Base-by-base conservation (phyloP, 2,113 vertebrate genomes). In the Athene cunicularia region DNA sequence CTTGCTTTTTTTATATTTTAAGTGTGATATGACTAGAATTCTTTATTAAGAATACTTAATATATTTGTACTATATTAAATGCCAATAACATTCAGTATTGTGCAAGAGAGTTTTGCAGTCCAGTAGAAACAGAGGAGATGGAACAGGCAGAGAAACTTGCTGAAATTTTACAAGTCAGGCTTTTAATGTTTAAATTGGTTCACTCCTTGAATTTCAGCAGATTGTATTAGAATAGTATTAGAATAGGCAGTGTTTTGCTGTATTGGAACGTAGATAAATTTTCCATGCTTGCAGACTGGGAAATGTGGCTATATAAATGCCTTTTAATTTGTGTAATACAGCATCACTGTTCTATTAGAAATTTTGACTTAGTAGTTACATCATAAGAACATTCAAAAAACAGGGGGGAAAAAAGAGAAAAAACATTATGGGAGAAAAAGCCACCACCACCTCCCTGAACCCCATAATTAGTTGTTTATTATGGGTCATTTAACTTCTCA, bases 401-500 rank as follows among this genome's bases (percentile, higher is more conserved):
- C 43, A 67, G 6, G 6, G 18, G 18, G 12, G 1, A 3, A 19
- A 47, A 41, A 4, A 33, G 8, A n/a, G 4, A 32, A 56, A 47
- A 59, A 19, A 0, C 1, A 6, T 71, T 43, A 9, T 20, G 7
- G 6, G 13, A 30, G 70, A 86, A 88, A 88, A 88, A 49, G 91
- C 63, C 43, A 26, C 12, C 12, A 13, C 17, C 8, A 20, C 8
- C 23, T 8, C 39, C 15, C 16, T 72, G 17, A 62, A 92, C 58
- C 64, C 73, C 49, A 84, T 96, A 86, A 96, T 93, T 63, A 71
- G 55, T 77, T 88, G 59, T 93, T 97, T 97, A 55, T 63, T 93
- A 88, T 93, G 53, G 59, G 80, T 93, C 90, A 86, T 96, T 98
- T 96, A 96, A 90, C n/a, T 97, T 98, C 91, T 95, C 49, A 88